Conservation (phyloP, 2,888 invertebrate species). For the Rhingia rostrata region DNA sequence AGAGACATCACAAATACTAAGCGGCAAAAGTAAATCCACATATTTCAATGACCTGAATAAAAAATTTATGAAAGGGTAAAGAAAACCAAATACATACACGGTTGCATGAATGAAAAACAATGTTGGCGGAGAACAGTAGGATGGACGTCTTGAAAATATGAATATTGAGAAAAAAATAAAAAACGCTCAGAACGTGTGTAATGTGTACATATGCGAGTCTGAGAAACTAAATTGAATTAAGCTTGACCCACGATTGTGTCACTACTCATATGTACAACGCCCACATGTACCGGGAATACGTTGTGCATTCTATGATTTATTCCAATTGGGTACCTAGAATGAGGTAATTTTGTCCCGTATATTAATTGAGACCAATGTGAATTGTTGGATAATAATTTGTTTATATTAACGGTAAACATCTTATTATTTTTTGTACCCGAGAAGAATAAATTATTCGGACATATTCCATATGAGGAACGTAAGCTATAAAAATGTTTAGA, state of each 20-base stretch:
- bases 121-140: neutral
- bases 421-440: neutral
- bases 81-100: neutral
- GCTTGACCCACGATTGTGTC: constrained; percentile 59
- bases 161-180: constrained; percentile 1
- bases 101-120: neutral
- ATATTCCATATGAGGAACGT: no score
- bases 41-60: constrained; percentile 43
- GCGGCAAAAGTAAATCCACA: constrained; percentile 20
- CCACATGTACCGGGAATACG: neutral
- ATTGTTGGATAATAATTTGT: constrained; percentile 14
- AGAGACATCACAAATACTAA: constrained; percentile 8
- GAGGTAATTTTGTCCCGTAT: constrained; percentile 36
- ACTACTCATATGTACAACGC: constrained; percentile 33
- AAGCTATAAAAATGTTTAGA: no score
- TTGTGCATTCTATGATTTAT: constrained; percentile 24
- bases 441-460: neutral
- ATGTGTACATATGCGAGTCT: constrained; percentile 9
- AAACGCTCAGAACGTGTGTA: neutral
- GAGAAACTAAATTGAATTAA: constrained; percentile 58
- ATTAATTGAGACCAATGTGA: constrained; percentile 34
- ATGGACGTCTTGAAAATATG: neutral
- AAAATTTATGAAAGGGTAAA: neutral
- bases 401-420: neutral
- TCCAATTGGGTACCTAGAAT: constrained; percentile 29